These are phyloP conservation scores for Pantherophis guttatus DNA, from an alignment of 2,113 vertebrate species.

Conservation along the genomic window DNA sequence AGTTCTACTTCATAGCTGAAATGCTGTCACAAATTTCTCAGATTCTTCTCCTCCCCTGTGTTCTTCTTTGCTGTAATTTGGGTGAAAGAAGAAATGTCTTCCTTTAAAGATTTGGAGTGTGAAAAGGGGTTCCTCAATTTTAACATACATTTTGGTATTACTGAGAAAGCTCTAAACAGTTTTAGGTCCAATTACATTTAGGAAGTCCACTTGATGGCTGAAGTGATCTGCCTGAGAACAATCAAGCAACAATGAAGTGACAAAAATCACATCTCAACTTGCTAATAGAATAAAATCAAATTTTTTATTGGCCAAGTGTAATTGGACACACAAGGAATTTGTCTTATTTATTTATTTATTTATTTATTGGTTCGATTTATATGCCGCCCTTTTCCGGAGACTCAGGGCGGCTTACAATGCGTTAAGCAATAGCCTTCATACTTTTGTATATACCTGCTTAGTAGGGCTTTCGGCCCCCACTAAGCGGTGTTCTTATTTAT, in stretches of 20 bases:
- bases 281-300: constrained; percentile 15
- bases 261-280: not conserved
- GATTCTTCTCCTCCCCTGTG: not conserved
- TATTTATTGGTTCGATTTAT: no score
- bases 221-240: constrained; percentile 37
- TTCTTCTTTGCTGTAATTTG: not conserved
- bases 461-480: no score
- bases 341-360: no score
- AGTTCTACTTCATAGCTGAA: not conserved
- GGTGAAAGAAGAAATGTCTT: not conserved
- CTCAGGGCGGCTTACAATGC: no score
- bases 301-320: no score
- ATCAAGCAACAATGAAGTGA: constrained; percentile 4
- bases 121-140: not conserved
- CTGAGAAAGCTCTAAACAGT: not conserved
- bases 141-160: not conserved
- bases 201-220: constrained; percentile 14
- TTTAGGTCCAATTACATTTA: not conserved
- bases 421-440: no score
- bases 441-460: no score
- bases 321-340: no score
- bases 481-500: no score
- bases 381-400: no score
- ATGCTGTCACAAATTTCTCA: not conserved
- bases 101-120: not conserved